These are phyloP conservation scores for Aphodius sticticus DNA, from an alignment of 2,888 invertebrate species.

Conservation along the genomic window DNA sequence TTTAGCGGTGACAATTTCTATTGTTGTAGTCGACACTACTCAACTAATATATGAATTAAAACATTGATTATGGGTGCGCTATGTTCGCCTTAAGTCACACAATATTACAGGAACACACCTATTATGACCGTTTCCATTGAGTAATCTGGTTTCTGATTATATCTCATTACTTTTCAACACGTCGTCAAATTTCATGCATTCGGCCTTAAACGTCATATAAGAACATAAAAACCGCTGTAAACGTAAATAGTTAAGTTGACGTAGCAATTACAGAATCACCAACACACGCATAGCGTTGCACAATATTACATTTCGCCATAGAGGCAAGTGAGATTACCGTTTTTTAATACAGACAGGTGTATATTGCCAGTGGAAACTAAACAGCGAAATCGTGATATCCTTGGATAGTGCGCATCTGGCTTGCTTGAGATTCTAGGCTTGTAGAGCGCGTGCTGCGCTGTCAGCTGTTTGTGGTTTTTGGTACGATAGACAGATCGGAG, in stretches of 20 bases:
- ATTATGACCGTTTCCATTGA: background rate
- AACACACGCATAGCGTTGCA: background rate
- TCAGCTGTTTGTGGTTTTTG: background rate
- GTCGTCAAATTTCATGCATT: background rate
- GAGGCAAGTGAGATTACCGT: background rate
- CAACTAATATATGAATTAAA: background rate
- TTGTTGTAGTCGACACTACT: background rate
- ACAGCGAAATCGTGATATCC: background rate
- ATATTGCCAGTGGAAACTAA: background rate
- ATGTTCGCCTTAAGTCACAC: background rate
- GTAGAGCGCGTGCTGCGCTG: background rate
- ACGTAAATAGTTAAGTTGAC: background rate
- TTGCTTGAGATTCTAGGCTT: background rate
- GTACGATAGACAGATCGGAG: background rate
- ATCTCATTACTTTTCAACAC: background rate
- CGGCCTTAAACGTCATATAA: background rate
- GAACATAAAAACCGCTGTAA: background rate
- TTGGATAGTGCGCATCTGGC: background rate
- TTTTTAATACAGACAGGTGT: background rate
- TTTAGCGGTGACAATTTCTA: too few species aligned
- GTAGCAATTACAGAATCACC: background rate
- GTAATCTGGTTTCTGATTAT: background rate
- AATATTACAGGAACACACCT: background rate
- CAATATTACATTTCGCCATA: background rate
- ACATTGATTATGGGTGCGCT: background rate